Percentiles rank a stretch among this genome's conserved stretches.
phyloP scores from a whole-genome alignment of 2,797 vertebrate species.

The Decapterus maruadsi region DNA sequence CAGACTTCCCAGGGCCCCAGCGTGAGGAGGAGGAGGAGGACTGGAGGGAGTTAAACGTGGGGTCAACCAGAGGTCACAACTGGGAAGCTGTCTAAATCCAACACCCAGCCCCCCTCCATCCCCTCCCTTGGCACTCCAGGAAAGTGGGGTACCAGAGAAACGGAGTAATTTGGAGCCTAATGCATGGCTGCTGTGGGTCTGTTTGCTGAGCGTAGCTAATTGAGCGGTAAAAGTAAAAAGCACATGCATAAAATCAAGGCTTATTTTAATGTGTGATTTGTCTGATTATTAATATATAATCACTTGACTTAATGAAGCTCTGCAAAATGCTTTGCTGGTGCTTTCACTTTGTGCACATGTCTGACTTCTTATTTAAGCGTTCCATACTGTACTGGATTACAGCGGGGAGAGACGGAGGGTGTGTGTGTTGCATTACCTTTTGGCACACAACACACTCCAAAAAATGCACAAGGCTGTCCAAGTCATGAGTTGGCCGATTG shows the following conservation, averaged over 20 bases:
- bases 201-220: slow-evolving; percentile 60
- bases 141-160: slow-evolving; percentile 58
- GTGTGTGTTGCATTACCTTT: slow-evolving; percentile 63
- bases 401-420: slow-evolving; percentile 20
- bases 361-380: slow-evolving; percentile 41
- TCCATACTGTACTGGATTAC: slow-evolving; percentile 62
- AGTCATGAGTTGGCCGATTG: slow-evolving; percentile 58
- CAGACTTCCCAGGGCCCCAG: slow-evolving; percentile 47
- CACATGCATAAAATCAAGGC: slow-evolving; percentile 37
- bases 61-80: slow-evolving; percentile 79
- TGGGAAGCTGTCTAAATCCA: slow-evolving; percentile 64
- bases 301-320: slow-evolving; percentile 41
- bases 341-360: slow-evolving; percentile 4
- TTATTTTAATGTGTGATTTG: slow-evolving; percentile 60
- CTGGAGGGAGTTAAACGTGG: slow-evolving; percentile 67
- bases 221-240: slow-evolving; percentile 43
- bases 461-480: slow-evolving; percentile 65
- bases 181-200: slow-evolving; percentile 51
- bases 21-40: slow-evolving; percentile 42
- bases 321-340: slow-evolving; percentile 24
- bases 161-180: slow-evolving; percentile 39
- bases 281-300: slow-evolving; percentile 62
- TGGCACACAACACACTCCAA: slow-evolving; percentile 39
- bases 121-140: slow-evolving; percentile 52
- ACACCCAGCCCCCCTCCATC: slow-evolving; percentile 15